Conservation (phyloP, 2,797 vertebrate genomes). For the Spea hammondii region DNA sequence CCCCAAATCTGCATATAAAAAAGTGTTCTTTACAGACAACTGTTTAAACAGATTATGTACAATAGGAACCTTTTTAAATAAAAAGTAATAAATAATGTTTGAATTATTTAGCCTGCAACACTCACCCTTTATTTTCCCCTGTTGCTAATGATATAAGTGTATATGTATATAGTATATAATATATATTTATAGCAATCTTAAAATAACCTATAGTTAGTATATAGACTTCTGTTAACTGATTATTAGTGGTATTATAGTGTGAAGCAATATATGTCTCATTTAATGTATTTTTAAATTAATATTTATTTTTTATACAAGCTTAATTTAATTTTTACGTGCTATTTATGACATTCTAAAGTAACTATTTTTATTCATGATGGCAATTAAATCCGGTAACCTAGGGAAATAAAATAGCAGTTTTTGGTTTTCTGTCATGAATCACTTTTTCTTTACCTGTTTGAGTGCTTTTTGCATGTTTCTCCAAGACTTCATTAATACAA, state of each 20-base stretch:
- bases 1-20: no score
- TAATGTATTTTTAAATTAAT: slow-evolving; percentile 19
- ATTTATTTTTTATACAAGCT: not conserved
- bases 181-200: slow-evolving; percentile 26
- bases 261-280: slow-evolving; percentile 8
- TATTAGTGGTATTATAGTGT: slow-evolving; percentile 4
- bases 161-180: not conserved
- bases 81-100: no score
- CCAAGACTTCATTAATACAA: slow-evolving; percentile 34
- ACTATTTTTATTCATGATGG: slow-evolving; percentile 13
- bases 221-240: not conserved
- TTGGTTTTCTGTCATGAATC: slow-evolving; percentile 9
- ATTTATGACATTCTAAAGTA: slow-evolving; percentile 32
- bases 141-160: not conserved
- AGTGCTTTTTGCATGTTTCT: slow-evolving; percentile 36
- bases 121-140: slow-evolving; percentile 3
- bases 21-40: no score
- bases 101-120: not conserved
- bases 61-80: no score
- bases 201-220: slow-evolving; percentile 14
- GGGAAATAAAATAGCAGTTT: not conserved
- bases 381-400: slow-evolving; percentile 26
- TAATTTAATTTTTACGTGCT: slow-evolving; percentile 19
- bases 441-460: slow-evolving; percentile 21
- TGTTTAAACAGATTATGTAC: no score